These are phyloP conservation scores for Pheosia tremula DNA, from an alignment of 2,888 invertebrate species.

Conservation along the genomic window DNA sequence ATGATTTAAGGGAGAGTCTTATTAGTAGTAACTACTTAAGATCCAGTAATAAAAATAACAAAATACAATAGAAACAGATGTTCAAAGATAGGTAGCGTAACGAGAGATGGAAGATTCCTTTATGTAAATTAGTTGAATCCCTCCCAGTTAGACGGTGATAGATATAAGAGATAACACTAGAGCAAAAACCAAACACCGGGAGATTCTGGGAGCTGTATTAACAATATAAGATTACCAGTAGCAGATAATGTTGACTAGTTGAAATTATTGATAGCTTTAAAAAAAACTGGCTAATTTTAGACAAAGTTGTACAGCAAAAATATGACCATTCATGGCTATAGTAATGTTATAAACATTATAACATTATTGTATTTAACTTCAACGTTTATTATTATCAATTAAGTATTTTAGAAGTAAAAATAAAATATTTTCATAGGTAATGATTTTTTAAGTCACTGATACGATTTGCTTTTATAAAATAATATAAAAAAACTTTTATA, in stretches of 20 bases:
- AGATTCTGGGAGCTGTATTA: not conserved
- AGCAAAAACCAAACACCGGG: not conserved
- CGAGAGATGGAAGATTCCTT: not conserved
- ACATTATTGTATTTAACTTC: too few species aligned
- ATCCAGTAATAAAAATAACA: not conserved
- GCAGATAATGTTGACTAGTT: not conserved
- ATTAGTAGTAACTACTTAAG: not conserved
- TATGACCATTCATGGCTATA: not conserved
- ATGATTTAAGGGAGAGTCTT: too few species aligned
- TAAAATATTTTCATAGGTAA: too few species aligned
- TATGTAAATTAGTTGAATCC: not conserved
- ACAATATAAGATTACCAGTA: not conserved
- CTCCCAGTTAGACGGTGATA: not conserved
- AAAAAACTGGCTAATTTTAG: not conserved
- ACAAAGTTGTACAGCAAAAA: not conserved
- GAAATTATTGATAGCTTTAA: not conserved
- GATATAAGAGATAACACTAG: not conserved
- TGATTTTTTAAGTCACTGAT: too few species aligned
- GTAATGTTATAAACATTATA: not conserved
- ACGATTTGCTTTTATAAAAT: too few species aligned
- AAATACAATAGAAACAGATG: not conserved
- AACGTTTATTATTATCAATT: too few species aligned
- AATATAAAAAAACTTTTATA: too few species aligned
- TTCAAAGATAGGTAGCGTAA: not conserved
- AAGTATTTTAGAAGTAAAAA: too few species aligned